phyloP scores from a whole-genome alignment of 2,888 invertebrate genomes.

The Lucinisca nassula region DNA sequence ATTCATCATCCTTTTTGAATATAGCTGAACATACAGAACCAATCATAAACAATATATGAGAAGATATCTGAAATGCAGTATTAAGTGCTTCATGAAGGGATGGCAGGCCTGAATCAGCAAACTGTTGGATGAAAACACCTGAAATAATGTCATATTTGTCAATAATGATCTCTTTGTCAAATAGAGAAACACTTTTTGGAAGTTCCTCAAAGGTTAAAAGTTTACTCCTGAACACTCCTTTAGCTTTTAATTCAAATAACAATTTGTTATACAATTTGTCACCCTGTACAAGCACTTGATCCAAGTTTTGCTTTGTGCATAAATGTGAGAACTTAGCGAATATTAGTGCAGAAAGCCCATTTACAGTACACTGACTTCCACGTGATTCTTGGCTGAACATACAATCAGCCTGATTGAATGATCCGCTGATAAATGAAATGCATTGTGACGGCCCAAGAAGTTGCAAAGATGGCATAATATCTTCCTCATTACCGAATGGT shows the following conservation, averaged over 20 bases:
- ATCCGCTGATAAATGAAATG: constrained; percentile 10
- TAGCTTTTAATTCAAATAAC: not conserved
- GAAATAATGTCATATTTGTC: constrained; percentile 12
- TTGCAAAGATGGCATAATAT: too few relatives aligned
- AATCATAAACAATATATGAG: constrained; percentile 30
- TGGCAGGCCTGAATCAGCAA: too few relatives aligned
- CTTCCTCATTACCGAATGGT: too few relatives aligned
- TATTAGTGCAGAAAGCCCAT: not conserved
- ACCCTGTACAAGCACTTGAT: constrained; percentile 3
- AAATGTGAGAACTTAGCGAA: not conserved
- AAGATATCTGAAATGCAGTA: too few relatives aligned
- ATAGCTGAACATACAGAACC: constrained; percentile 45
- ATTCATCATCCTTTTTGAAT: constrained; percentile 11
- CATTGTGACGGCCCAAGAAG: too few relatives aligned
- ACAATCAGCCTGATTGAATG: constrained; percentile 11
- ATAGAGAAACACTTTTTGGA: too few relatives aligned
- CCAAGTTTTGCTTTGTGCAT: not conserved
- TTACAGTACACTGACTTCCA: too few relatives aligned
- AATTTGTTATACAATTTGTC: constrained; percentile 6
- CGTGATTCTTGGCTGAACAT: too few relatives aligned
- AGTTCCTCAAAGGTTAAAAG: constrained; percentile 15
- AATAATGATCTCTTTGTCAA: constrained; percentile 10
- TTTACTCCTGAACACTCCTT: not conserved
- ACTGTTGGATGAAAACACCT: constrained; percentile 9
- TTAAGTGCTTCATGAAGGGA: too few relatives aligned